Evolutionary conservation across 2,888 invertebrate species (phyloP).

Genomic region (Metopia argyrocephala): DNA sequence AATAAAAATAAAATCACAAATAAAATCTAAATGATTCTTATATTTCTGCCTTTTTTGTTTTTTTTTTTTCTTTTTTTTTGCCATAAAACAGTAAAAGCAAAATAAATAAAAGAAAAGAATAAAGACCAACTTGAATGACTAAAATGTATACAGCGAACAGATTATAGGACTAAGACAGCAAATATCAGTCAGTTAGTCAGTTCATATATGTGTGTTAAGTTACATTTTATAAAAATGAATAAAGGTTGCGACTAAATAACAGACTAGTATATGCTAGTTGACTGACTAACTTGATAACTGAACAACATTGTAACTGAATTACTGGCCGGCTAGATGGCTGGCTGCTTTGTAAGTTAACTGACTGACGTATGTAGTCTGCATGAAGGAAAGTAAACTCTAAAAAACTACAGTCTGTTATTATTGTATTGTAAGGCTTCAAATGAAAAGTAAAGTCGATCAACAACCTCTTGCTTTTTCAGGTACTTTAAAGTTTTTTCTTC

Average conservation of each 20-base stretch:
- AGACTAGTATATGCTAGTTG: not conserved
- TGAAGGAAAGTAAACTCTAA: slow-evolving; percentile 47
- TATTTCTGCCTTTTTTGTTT: not conserved
- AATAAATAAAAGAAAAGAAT: not conserved
- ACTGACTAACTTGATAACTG: slow-evolving; percentile 25
- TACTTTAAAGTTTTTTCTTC: slow-evolving; percentile 39
- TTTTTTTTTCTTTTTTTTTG: too few relatives aligned
- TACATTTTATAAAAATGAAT: slow-evolving; percentile 30
- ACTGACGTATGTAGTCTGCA: slow-evolving; percentile 9
- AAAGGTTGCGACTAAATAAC: slow-evolving; percentile 36
- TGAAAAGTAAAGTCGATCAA: slow-evolving; percentile 55
- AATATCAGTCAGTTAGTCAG: not conserved
- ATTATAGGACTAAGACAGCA: too few relatives aligned
- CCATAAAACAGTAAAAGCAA: not conserved
- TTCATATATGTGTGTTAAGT: slow-evolving; percentile 16
- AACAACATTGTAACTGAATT: not conserved
- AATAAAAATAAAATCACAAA: slow-evolving; percentile 22
- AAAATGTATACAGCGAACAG: too few relatives aligned
- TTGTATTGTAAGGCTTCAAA: not conserved
- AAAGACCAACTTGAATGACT: slow-evolving; percentile 32
- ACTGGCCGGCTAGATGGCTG: not conserved
- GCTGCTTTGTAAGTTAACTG: slow-evolving; percentile 13
- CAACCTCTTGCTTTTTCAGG: slow-evolving; percentile 40
- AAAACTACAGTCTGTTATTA: not conserved
- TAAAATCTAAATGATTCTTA: slow-evolving; percentile 21